phyloP scores from a whole-genome alignment of 2,113 vertebrate genomes.

The Macroglossus sobrinus region DNA sequence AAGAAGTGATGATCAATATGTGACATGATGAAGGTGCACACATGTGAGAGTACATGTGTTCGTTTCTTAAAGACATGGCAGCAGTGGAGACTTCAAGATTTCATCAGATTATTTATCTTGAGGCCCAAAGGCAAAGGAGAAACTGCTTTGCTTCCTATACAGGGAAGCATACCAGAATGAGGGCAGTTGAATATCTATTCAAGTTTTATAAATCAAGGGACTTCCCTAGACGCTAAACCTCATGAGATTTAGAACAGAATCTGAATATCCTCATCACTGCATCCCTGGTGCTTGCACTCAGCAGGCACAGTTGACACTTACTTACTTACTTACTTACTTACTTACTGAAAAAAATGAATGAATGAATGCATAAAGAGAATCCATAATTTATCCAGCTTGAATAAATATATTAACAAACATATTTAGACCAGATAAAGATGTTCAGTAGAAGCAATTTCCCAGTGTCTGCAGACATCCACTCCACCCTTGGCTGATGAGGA shows the following conservation, averaged over 20 bases:
- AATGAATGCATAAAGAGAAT: background rate
- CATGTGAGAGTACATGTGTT: background rate
- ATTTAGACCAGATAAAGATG: background rate
- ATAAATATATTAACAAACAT: background rate
- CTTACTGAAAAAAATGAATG: too few relatives aligned
- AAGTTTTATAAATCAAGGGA: background rate
- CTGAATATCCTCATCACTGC: background rate
- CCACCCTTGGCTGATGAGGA: background rate
- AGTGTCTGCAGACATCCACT: background rate
- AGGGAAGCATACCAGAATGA: background rate
- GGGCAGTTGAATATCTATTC: background rate
- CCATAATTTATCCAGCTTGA: background rate
- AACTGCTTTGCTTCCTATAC: background rate
- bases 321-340: background rate
- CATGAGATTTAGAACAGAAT: background rate
- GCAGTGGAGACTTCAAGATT: too few relatives aligned
- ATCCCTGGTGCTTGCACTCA: background rate
- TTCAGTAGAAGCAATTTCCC: background rate
- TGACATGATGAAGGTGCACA: background rate
- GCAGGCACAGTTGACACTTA: background rate
- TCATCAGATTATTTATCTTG: background rate
- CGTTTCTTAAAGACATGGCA: background rate
- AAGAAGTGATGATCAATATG: background rate
- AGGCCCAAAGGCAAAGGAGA: background rate
- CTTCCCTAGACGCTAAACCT: background rate